Percentiles rank a stretch among this genome's conserved stretches.
These are phyloP conservation scores for Dicrurus megarhynchus DNA, from an alignment of 2,113 vertebrate species.

Conservation along the genomic window DNA sequence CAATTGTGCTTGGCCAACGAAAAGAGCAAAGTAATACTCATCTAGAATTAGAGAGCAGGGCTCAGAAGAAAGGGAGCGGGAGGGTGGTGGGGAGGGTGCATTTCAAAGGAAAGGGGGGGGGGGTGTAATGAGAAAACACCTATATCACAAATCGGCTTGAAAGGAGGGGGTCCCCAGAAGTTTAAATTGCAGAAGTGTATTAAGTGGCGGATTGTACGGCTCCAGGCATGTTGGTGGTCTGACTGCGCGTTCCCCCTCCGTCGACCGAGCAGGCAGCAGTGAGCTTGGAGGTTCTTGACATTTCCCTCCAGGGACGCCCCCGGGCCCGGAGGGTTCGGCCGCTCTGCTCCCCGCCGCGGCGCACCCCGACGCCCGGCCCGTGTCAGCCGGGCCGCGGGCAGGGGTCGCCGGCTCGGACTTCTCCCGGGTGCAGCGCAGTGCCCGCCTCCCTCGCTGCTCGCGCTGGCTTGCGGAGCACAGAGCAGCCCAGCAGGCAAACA, in stretches of 20 bases:
- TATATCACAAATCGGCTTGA: slow-evolving; percentile 62
- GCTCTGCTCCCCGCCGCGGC: background rate
- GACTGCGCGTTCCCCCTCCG: background rate
- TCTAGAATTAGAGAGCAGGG: slow-evolving; percentile 76
- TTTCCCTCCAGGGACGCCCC: background rate
- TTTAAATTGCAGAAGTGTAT: slow-evolving; percentile 63
- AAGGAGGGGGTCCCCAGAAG: slow-evolving; percentile 30
- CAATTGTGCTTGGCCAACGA: slow-evolving; percentile 93
- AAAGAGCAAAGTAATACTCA: slow-evolving; percentile 96
- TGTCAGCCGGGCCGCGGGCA: background rate
- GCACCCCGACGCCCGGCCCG: background rate
- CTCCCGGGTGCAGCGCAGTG: background rate
- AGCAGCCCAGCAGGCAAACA: background rate
- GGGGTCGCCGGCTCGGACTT: background rate
- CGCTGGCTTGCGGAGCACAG: background rate
- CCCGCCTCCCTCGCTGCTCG: background rate
- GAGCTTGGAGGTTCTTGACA: background rate
- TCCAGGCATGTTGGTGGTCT: slow-evolving; percentile 63
- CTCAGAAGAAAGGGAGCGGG: slow-evolving; percentile 72
- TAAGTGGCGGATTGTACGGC: slow-evolving; percentile 50
- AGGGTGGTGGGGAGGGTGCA: slow-evolving; percentile 67
- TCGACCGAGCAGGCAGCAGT: background rate
- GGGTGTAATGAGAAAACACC: slow-evolving; percentile 60
- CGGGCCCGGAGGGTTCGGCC: background rate
- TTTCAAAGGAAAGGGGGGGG: slow-evolving; percentile 49